phyloP scores from a whole-genome alignment of 2,113 vertebrate species.

The Actinemys pallida region DNA sequence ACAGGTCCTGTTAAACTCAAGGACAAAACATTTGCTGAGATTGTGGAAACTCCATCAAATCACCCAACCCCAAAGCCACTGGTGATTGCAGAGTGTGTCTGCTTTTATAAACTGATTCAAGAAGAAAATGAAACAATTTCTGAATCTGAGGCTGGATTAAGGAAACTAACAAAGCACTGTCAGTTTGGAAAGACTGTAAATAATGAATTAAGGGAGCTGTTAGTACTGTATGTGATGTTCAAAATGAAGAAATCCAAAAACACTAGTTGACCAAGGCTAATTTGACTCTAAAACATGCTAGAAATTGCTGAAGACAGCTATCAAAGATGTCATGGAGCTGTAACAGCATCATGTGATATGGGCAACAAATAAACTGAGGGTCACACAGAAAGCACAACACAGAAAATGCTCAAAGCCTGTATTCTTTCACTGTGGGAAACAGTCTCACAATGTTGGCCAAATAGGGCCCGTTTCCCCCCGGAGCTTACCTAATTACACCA shows the following conservation, averaged over 20 bases:
- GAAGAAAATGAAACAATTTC: neutral
- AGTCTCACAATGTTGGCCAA: neutral
- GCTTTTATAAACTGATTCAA: neutral
- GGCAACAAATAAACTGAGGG: neutral
- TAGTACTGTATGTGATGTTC: neutral
- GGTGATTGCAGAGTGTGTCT: neutral
- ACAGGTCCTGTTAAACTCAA: accelerated
- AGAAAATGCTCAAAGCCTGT: accelerated
- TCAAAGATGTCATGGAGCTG: neutral
- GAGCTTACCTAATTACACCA: no score
- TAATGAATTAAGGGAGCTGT: neutral
- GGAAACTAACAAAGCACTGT: neutral
- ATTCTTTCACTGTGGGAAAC: neutral
- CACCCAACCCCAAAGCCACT: neutral
- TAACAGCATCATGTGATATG: neutral
- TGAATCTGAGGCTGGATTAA: neutral
- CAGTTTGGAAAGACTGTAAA: neutral
- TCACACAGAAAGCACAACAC: neutral
- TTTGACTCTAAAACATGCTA: neutral
- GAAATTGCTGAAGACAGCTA: neutral
- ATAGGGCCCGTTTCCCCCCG: no score
- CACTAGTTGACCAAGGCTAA: neutral
- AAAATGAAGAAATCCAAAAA: neutral
- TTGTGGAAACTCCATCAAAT: neutral
- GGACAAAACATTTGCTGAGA: neutral